Base-by-base conservation (phyloP, 2,888 invertebrate species). In the Sarcophaga caerulescens region DNA sequence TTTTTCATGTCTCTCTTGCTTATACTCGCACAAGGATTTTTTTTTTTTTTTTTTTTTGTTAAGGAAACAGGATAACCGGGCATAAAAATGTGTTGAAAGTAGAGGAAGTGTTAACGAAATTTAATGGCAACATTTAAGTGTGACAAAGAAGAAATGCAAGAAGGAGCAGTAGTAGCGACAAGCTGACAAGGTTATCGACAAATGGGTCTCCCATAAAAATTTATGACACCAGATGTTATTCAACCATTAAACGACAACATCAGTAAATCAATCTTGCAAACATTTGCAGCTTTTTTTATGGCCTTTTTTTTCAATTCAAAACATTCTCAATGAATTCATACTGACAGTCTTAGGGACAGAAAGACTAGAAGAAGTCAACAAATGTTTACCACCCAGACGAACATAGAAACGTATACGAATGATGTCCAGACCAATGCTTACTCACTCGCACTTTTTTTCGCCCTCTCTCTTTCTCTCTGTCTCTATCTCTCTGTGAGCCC, bases 251-350 rank as follows among this genome's bases (percentile, higher is more conserved):
- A 75, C 75, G 71, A 45, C 71, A 75, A 70, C 78, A 69, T 81
- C 71, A 75, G 68, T 84, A 84, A 84, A 87, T 87, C 87, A 87
- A 87, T 84, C 81, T 81, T 84, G 78, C 78, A 74, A 78, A 77
- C 70, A 86, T 81, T 84, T 80, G 70, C 79, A 68, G 84, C 52
- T 79, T 87, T 71, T 62, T 81, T 86, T 80, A 75, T 81, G 69
- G 45, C 65, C 63, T n/a, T 52, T 52, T 52, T 52, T 52, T 63
- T 17, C 19, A 21, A 35, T 17, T 69, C 59, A 35, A 35, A 25
- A 1, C 1, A 8, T 8, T 35, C 2, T 35, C 8, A 35, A 8
- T 8, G 35, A 44, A 57, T 17, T 12, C 19, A 68, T 21, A 68
- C 47, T 70, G 44, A 68, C n/a, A 47, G 47, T 21, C 17, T 21